A percentile compares a stretch with the other conserved stretches of the same genome.
Evolutionary conservation across 2,797 vertebrate genomes (phyloP).

Genomic region (Limnodromus scolopaceus): DNA sequence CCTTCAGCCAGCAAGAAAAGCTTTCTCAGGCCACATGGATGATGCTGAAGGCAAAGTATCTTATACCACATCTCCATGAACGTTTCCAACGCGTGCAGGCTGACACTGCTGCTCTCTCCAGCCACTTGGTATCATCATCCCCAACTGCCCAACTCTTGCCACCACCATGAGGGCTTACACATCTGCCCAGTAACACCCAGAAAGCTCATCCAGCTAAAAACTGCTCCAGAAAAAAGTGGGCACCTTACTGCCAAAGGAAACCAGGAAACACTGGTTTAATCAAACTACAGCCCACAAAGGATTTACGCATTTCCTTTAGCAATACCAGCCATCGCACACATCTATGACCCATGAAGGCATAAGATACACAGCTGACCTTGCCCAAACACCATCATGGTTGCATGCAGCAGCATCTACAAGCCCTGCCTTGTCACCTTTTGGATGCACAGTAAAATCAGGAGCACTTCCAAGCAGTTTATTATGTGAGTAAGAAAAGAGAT

Average conservation of each 20-base stretch:
- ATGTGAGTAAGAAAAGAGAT: neutral
- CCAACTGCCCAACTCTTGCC: neutral
- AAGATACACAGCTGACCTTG: neutral
- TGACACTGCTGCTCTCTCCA: neutral
- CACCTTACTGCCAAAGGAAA: neutral
- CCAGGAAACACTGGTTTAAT: neutral
- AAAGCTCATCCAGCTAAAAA: neutral
- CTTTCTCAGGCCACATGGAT: neutral
- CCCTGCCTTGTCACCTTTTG: neutral
- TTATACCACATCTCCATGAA: neutral
- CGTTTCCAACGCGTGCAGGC: accelerated
- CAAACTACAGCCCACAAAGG: neutral
- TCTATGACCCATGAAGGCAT: accelerated
- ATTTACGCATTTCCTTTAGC: neutral
- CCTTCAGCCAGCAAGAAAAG: neutral
- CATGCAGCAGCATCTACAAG: neutral
- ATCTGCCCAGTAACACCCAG: neutral
- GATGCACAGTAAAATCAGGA: neutral
- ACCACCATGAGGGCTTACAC: neutral
- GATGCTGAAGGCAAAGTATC: neutral
- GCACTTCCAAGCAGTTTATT: neutral
- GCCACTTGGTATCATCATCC: neutral
- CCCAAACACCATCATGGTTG: neutral
- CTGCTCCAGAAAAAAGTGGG: neutral
- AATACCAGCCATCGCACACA: neutral